Conservation (phyloP, 2,113 vertebrate species). For the Leuciscus idus region DNA sequence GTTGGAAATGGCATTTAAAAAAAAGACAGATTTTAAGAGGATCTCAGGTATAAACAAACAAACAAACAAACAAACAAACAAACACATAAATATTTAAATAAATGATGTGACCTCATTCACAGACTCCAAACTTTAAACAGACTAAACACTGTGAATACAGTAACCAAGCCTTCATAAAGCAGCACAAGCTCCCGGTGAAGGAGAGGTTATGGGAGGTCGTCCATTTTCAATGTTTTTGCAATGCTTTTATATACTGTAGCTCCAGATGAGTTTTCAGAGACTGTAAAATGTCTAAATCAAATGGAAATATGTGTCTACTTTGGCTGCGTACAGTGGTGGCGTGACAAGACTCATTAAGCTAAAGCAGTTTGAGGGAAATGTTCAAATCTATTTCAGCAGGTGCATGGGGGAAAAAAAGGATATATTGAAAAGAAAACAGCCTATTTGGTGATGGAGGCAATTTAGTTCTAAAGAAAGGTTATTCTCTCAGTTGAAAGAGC, state of each 20-base stretch:
- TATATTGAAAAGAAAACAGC: conserved; percentile 1
- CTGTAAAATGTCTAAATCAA: conserved; percentile 24
- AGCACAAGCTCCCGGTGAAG: background rate
- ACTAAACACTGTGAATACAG: background rate
- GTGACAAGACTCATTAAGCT: conserved; percentile 36
- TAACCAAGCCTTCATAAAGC: conserved; percentile 7
- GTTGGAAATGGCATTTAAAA: background rate
- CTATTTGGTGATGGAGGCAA: conserved; percentile 36
- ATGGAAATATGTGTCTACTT: background rate
- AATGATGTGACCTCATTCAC: background rate
- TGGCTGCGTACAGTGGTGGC: background rate
- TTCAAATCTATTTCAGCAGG: conserved; percentile 35
- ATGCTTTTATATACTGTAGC: background rate
- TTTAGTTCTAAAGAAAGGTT: conserved; percentile 57
- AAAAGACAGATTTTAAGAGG: background rate
- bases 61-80: background rate
- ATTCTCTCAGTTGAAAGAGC: conserved; percentile 32
- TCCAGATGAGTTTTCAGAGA: background rate
- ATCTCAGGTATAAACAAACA: background rate
- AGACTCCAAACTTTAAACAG: background rate
- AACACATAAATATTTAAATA: background rate
- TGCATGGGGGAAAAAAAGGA: background rate
- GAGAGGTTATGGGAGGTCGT: background rate
- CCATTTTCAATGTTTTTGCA: conserved; percentile 26
- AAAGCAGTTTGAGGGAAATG: conserved; percentile 29